Base-by-base conservation (phyloP, 2,888 invertebrate genomes). In the Oscheius sp. region DNA sequence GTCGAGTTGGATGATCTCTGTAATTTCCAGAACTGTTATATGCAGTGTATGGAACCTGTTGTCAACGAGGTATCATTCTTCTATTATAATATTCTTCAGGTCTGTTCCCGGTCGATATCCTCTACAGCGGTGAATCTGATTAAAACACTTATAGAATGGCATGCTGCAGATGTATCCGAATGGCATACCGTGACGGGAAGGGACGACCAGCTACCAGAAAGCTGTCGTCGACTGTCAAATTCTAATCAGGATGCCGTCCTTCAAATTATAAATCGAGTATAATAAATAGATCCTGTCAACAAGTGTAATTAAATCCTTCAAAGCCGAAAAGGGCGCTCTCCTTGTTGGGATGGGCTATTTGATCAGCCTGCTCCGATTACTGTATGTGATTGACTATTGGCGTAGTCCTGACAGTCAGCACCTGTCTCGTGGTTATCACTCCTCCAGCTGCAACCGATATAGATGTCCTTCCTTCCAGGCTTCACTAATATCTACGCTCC, bases 11-110 rank as follows among this genome's bases (percentile, higher is more conserved):
- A 78, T 36, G 71, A 74, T 9, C 67, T 84, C 6, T 84, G 84
- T 69, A 59, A 77, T 1, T 84, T 84, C 67, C 84, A 84, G 63
- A 65, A 70, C 17, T 84, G 84, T 50, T 84, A 81, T 68, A 68
- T 75, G 67, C 70, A 73, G 28, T 83, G 83, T 54, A 77, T 78
- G 61, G 69, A 70, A 9, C 77, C 82, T 0, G 74, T 82, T 6
- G 63, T 79, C 4, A 71, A 68, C 33, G 78, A 75, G 66, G 82
- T 82, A n/a, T 45, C 20, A 12, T 22, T 51, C 6, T 51, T 1
- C 1, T 5, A 26, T 30, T 22, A 22, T 30, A 9, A 56, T 20
- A 22, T 38, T 22, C 67, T 68, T 22, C 68, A 84, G 79, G 70
- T 78, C 26, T 84, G 84, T 49, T 41, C 74, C 8, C 64, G 74